Conservation (phyloP, 30 jellyfish, hydroid and myxozoan genomes). For the Chrysaora quinquecirrha region DNA sequence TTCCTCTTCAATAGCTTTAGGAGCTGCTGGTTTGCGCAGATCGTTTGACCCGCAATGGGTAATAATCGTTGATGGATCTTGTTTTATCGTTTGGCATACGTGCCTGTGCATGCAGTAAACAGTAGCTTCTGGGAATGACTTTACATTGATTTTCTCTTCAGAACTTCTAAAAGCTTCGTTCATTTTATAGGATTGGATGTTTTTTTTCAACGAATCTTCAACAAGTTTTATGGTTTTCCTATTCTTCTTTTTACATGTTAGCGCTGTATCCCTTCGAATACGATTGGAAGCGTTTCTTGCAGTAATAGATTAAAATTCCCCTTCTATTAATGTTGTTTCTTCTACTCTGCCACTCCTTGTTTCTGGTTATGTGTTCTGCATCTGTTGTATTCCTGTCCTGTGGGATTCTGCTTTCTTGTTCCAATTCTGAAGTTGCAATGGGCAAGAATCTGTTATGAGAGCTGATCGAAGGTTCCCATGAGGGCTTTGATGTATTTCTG, state of each 20-base stretch:
- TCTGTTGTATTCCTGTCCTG: neutral
- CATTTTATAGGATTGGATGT: too few relatives aligned
- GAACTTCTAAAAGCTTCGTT: neutral
- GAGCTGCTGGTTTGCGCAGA: neutral
- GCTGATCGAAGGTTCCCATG: neutral
- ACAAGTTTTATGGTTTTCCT: neutral
- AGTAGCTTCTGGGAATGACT: constrained; percentile 59
- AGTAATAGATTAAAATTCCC: too few relatives aligned
- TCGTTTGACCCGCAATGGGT: constrained; percentile 51
- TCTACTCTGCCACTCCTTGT: neutral
- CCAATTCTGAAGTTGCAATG: neutral
- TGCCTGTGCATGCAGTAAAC: constrained; percentile 31
- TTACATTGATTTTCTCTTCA: constrained; percentile 6
- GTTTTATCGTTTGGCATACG: constrained; percentile 37
- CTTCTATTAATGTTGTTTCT: neutral
- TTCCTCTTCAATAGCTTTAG: too few relatives aligned
- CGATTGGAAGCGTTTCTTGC: too few relatives aligned
- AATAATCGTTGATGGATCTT: constrained; percentile 15
- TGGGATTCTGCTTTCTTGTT: too few relatives aligned
- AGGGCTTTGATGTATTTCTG: neutral
- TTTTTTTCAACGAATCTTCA: neutral
- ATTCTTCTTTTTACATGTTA: neutral
- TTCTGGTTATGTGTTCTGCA: neutral
- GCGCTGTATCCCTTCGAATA: too few relatives aligned
- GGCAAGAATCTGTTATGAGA: too few relatives aligned